Base-by-base conservation (phyloP, 2,113 vertebrate species). In the Osmerus mordax region DNA sequence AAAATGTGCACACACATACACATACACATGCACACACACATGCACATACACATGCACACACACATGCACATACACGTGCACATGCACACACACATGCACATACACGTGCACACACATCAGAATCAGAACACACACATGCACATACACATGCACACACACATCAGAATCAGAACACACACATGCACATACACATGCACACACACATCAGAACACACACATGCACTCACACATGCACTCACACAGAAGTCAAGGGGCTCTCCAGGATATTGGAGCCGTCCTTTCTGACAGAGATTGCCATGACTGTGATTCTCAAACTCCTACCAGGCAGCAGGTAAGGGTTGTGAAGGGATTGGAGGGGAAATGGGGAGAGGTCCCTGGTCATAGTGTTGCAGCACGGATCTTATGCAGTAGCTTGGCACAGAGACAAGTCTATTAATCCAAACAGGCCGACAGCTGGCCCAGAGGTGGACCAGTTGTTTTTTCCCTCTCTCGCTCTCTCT, bases 331-430 rank as follows among this genome's bases (percentile, higher is more conserved):
- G 41, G 41, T 47, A 47, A 47, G 41, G 9, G 2, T 11, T 47
- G 41, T 2, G 41, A 47, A 47, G 41, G 41, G 41, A 12, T 47
- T 47, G 41, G 41, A 47, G 41, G 29, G 62, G 7, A 29, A 16
- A 18, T 64, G 25, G 62, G 25, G 62, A 32, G 16, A 32, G 62
- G 15, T 64, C 29, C 9, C 29, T 64, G 14, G 54, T 47, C 12
- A 47, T 53, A 47, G 23, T 12, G 16, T 15, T 23, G 47, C 59
- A 12, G n/a, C 41, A 47, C 15, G 58, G 61, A 14, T 47, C 36
- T 71, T 63, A 21, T 54, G 60, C 60, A 62, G 69, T 8, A 15
- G 1, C 61, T 72, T 72, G 60, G 70, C 51, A 28, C 8, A 9
- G 62, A n/a, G 62, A 56, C 54, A 56, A 7, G 16, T 64, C 29